These are phyloP conservation scores for Tenthredo livida DNA, from an alignment of 2,888 invertebrate species.

Conservation along the genomic window DNA sequence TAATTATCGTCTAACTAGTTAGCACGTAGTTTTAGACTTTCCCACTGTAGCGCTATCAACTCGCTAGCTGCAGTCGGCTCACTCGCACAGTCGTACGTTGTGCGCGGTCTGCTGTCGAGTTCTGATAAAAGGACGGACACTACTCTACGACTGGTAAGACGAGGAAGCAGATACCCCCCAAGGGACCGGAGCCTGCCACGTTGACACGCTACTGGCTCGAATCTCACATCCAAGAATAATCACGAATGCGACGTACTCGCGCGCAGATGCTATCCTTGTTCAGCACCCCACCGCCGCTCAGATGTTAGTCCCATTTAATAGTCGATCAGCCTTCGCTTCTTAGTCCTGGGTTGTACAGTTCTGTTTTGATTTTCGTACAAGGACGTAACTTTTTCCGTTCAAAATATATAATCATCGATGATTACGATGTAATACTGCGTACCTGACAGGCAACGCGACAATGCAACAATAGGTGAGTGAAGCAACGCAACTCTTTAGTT, in stretches of 20 bases:
- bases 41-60: not conserved
- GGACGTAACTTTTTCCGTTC: conserved; percentile 29
- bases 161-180: not conserved
- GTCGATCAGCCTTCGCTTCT: conserved; percentile 11
- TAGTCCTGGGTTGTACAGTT: conserved; percentile 29
- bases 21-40: not conserved
- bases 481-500: not conserved
- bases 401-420: conserved; percentile 18
- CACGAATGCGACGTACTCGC: not conserved
- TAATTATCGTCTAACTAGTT: not conserved
- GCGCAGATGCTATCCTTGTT: not conserved
- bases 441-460: not conserved
- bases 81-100: not conserved
- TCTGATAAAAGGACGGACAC: not conserved
- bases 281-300: conserved; percentile 5
- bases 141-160: not conserved
- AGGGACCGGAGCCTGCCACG: not conserved
- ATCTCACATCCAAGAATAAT: not conserved
- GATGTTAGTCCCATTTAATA: not conserved
- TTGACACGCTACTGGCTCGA: not conserved
- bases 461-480: conserved; percentile 45
- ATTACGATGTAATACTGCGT: conserved; percentile 31
- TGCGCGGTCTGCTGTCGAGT: not conserved
- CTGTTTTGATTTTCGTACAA: conserved; percentile 49
- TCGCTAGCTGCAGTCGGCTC: not conserved